Conservation (phyloP, 2,113 vertebrate species). For the Eptatretus burgeri region DNA sequence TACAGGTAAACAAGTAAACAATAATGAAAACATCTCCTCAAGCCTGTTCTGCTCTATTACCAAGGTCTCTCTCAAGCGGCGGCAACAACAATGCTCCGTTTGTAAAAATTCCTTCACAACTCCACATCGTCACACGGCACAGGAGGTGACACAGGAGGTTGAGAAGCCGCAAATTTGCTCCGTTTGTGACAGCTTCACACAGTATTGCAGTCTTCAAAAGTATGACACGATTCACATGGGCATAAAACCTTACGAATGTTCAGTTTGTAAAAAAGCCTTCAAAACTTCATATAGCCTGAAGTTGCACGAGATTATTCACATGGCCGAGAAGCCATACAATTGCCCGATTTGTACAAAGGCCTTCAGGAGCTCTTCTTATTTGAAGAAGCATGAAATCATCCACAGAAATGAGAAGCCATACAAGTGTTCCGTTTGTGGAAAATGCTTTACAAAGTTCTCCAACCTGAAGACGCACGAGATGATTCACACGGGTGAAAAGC, state of each 20-base stretch:
- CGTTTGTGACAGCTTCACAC: background rate
- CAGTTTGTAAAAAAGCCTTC: background rate
- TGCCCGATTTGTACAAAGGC: background rate
- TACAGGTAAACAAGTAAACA: no score
- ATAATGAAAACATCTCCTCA: no score
- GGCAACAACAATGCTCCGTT: no score
- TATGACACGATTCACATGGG: background rate
- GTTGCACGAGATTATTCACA: slow-evolving; percentile 6
- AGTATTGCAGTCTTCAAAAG: background rate
- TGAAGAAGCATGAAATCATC: slow-evolving; percentile 5
- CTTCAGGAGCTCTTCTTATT: background rate
- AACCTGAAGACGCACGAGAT: slow-evolving; percentile 5
- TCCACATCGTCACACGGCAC: no score
- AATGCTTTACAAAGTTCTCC: background rate
- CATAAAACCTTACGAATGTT: background rate
- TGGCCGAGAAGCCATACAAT: background rate
- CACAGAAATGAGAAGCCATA: slow-evolving; percentile 5
- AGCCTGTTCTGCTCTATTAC: no score
- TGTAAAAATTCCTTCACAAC: no score
- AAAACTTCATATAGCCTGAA: slow-evolving; percentile 1
- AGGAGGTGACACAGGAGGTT: background rate
- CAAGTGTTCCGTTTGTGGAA: background rate
- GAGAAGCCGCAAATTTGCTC: background rate
- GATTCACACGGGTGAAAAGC: slow-evolving; percentile 6
- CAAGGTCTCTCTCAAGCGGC: no score